Conservation (phyloP, 2,113 vertebrate species). For the Merops nubicus region DNA sequence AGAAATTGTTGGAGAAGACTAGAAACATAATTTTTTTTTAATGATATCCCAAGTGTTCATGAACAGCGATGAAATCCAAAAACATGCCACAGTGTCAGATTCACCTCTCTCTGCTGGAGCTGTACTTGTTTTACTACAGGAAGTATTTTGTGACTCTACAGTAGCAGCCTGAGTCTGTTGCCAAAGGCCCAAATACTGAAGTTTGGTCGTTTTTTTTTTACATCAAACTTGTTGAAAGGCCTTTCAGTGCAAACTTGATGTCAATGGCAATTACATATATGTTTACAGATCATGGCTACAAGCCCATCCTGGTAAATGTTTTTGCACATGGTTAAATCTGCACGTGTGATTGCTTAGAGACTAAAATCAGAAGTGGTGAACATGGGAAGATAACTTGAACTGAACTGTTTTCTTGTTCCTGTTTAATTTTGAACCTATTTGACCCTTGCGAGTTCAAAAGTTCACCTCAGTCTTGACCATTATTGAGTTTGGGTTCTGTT, state of each 20-base stretch:
- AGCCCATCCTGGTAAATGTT: conserved; percentile 18
- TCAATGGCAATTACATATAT: conserved; percentile 14
- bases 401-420: background rate
- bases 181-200: background rate
- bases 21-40: background rate
- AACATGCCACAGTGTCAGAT: conserved; percentile 17
- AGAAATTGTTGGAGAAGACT: background rate
- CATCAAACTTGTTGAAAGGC: conserved; percentile 9
- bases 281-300: background rate
- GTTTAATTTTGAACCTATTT: conserved; percentile 9
- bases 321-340: conserved; percentile 23
- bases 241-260: conserved; percentile 13
- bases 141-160: conserved; percentile 7
- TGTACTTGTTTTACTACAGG: background rate
- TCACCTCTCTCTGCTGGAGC: conserved; percentile 6
- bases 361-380: conserved; percentile 5
- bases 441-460: conserved; percentile 29
- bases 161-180: conserved; percentile 20
- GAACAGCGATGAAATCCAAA: conserved; percentile 3
- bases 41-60: background rate
- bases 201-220: background rate
- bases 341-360: background rate
- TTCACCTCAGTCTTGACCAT: conserved; percentile 43
- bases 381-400: background rate
- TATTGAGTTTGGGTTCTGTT: conserved; percentile 44